phyloP scores from a whole-genome alignment of 2,888 invertebrate genomes.

The Drosophila vallismaia region DNA sequence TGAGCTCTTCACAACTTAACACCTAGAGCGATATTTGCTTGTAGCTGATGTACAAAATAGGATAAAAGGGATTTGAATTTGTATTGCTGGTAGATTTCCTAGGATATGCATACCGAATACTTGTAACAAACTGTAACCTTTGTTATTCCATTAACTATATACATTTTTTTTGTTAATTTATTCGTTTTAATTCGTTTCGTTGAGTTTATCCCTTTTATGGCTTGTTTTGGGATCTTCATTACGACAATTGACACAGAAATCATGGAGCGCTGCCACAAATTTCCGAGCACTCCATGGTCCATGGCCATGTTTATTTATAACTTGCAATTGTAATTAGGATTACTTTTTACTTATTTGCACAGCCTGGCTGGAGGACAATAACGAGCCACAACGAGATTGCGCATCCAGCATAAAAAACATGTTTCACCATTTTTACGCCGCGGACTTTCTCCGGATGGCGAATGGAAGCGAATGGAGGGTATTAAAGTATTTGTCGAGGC shows the following conservation, averaged over 20 bases:
- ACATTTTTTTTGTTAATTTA: constrained; percentile 53
- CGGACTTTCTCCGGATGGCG: constrained; percentile 37
- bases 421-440: constrained; percentile 67
- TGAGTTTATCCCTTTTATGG: constrained; percentile 76
- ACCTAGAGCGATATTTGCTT: background rate
- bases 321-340: constrained; percentile 78
- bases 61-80: background rate
- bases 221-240: constrained; percentile 78
- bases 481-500: constrained; percentile 73
- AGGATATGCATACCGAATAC: background rate
- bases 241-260: constrained; percentile 53
- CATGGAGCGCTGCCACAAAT: background rate
- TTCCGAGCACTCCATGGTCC: too few species aligned
- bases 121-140: constrained; percentile 48
- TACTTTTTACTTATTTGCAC: constrained; percentile 79
- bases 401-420: constrained; percentile 64
- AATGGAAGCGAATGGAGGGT: constrained; percentile 39
- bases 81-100: too few species aligned
- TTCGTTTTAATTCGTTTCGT: constrained; percentile 53
- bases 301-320: constrained; percentile 77
- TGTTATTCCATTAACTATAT: constrained; percentile 56
- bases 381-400: constrained; percentile 22
- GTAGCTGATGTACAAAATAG: background rate
- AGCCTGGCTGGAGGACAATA: constrained; percentile 31
- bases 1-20: constrained; percentile 9